These are phyloP conservation scores for Platycheirus albimanus DNA, from an alignment of 2,888 invertebrate genomes.

Conservation along the genomic window DNA sequence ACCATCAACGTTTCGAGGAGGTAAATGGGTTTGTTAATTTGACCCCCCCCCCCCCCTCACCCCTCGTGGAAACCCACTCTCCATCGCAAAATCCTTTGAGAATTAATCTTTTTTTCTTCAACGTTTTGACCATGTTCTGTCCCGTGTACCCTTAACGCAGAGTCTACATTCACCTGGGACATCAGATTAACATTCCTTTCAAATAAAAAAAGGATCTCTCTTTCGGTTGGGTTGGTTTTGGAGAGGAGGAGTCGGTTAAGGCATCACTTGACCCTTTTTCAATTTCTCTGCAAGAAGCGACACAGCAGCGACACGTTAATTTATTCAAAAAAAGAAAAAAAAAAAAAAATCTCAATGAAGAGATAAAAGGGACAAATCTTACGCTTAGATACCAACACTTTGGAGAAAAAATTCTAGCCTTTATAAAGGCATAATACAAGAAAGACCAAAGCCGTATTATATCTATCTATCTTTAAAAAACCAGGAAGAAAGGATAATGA, in stretches of 20 bases:
- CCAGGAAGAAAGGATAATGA: slow-evolving; percentile 5
- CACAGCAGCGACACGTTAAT: slow-evolving; percentile 12
- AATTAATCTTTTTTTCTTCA: not conserved
- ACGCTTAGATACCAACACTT: not conserved
- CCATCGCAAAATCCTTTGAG: not conserved
- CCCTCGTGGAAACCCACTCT: no score
- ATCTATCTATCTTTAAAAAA: slow-evolving; percentile 1
- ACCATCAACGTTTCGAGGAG: not conserved
- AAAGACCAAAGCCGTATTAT: no score
- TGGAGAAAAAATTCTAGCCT: not conserved
- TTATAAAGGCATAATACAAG: no score
- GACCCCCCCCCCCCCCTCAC: no score
- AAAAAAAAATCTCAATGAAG: slow-evolving; percentile 16
- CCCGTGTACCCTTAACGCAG: not conserved
- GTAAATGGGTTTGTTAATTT: slow-evolving; percentile 14
- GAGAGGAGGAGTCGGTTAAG: not conserved
- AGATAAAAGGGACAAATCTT: slow-evolving; percentile 28
- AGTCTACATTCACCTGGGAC: not conserved
- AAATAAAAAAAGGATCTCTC: not conserved
- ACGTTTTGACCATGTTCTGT: not conserved
- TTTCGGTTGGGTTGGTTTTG: not conserved
- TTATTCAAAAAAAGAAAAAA: slow-evolving; percentile 37
- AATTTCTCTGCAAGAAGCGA: not conserved
- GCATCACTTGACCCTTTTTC: slow-evolving; percentile 33
- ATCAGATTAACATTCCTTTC: slow-evolving; percentile 2